Percentiles rank a stretch among this genome's conserved stretches.
These are phyloP conservation scores for Cephalopterus ornatus DNA, from an alignment of 2,113 vertebrate species.

Conservation along the genomic window DNA sequence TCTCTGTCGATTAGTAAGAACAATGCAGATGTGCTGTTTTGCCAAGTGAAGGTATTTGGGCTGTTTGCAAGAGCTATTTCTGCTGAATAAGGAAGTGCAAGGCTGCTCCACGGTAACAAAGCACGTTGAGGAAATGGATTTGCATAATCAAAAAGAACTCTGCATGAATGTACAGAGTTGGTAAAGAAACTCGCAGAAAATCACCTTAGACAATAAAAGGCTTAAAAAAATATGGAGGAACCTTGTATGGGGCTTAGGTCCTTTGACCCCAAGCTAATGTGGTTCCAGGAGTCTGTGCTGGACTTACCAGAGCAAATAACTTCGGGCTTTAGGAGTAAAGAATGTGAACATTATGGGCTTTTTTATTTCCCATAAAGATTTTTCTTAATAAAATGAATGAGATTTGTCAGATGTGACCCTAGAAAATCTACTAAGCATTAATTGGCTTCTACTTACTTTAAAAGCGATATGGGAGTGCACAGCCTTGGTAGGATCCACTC, in stretches of 20 bases:
- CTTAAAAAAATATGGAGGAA: background rate
- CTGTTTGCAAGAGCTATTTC: background rate
- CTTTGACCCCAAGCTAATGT: background rate
- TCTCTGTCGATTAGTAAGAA: background rate
- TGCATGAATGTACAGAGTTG: background rate
- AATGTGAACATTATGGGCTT: background rate
- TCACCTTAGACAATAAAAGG: background rate
- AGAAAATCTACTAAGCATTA: background rate
- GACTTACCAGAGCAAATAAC: background rate
- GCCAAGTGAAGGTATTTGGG: background rate
- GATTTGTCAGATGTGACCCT: background rate
- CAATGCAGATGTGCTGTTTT: background rate
- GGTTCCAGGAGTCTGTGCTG: background rate
- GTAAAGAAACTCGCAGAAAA: background rate
- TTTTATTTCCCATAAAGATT: background rate
- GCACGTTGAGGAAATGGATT: background rate
- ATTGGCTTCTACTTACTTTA: background rate
- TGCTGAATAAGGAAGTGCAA: background rate
- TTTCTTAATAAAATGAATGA: background rate
- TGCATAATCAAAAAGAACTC: background rate
- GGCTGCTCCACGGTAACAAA: accelerated
- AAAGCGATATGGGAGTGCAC: background rate
- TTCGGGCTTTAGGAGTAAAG: background rate
- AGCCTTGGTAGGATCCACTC: background rate
- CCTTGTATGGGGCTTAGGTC: background rate